phyloP scores from a whole-genome alignment of 1,140 invertebrate species.

The Euglossa dilemma region DNA sequence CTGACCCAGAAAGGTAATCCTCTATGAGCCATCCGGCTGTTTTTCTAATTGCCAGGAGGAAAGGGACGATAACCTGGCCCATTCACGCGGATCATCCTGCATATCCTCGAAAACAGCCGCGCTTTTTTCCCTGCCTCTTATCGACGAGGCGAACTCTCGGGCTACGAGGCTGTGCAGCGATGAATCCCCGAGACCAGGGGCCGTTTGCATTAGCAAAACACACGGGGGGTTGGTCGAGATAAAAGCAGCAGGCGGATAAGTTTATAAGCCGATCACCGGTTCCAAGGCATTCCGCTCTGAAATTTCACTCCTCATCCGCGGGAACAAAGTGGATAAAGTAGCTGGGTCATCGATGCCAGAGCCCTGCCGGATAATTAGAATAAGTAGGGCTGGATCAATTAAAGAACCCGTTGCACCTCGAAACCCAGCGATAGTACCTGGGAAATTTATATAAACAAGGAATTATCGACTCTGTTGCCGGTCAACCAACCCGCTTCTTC shows the following conservation, averaged over 20 bases:
- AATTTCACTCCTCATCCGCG: conserved; percentile 29
- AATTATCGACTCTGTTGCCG: neutral
- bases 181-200: neutral
- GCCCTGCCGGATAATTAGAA: conserved; percentile 55
- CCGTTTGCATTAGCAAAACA: neutral
- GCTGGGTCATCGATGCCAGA: conserved; percentile 9
- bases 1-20: neutral
- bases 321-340: conserved; percentile 45
- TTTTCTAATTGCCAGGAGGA: neutral
- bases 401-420: conserved; percentile 26
- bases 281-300: conserved; percentile 1
- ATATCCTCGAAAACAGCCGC: neutral
- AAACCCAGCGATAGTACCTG: neutral
- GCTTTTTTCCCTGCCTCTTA: neutral
- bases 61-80: too few species aligned
- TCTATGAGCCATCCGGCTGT: neutral
- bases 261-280: conserved; percentile 50
- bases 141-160: too few species aligned
- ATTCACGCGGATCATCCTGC: neutral
- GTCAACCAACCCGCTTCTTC: neutral
- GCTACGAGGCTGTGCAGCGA: neutral
- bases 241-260: conserved; percentile 17
- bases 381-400: conserved; percentile 55
- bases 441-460: conserved; percentile 8
- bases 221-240: neutral